These are phyloP conservation scores for Acleris literana DNA, from an alignment of 2,888 invertebrate genomes.

Conservation along the genomic window DNA sequence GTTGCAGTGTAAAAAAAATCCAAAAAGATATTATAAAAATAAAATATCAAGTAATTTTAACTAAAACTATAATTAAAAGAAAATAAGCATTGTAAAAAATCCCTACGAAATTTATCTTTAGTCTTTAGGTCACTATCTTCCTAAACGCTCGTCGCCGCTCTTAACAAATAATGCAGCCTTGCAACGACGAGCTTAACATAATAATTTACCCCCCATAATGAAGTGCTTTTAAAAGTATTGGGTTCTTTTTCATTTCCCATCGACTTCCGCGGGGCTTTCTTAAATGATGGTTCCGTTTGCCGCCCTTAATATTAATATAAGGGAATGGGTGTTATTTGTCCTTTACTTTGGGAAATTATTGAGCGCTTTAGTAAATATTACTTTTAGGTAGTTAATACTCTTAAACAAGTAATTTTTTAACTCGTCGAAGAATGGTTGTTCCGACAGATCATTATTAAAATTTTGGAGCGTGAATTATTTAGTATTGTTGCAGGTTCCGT, in stretches of 20 bases:
- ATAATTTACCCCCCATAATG: constrained; percentile 38
- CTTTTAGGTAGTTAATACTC: too few species aligned
- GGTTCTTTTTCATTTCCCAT: constrained; percentile 33
- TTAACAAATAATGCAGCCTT: constrained; percentile 18
- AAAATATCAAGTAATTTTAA: too few species aligned
- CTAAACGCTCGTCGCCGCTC: constrained; percentile 2
- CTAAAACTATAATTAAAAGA: too few species aligned
- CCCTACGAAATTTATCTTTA: background rate
- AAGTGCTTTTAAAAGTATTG: constrained; percentile 37
- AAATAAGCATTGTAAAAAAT: too few species aligned
- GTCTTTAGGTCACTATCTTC: background rate
- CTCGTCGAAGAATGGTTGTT: too few species aligned
- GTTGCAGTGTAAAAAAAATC: too few species aligned
- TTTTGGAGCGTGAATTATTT: background rate
- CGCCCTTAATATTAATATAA: constrained; percentile 12
- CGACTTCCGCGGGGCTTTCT: constrained; percentile 28
- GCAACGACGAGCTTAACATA: constrained; percentile 34
- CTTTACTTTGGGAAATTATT: too few species aligned
- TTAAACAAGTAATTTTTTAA: too few species aligned
- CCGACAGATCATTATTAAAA: too few species aligned
- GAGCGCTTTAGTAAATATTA: too few species aligned
- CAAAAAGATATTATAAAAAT: too few species aligned
- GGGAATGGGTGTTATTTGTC: constrained; percentile 1
- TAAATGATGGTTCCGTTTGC: constrained; percentile 19
- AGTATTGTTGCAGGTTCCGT: too few species aligned